Conservation (phyloP, 2,888 invertebrate genomes). For the Troides oblongomaculatus region DNA sequence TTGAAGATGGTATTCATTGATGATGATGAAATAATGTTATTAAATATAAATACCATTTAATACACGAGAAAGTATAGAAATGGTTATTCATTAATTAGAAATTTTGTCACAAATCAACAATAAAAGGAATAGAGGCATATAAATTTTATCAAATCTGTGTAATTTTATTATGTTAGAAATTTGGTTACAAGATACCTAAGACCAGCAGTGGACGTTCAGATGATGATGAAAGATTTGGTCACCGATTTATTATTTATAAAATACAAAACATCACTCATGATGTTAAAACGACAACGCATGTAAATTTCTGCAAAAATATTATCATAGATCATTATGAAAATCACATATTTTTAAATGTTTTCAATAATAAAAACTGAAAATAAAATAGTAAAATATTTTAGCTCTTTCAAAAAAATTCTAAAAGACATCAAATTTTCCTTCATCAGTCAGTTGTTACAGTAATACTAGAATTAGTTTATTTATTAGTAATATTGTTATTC, state of each 20-base stretch:
- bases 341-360: slow-evolving; percentile 16
- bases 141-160: background rate
- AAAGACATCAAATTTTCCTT: slow-evolving; percentile 50
- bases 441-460: slow-evolving; percentile 49
- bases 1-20: background rate
- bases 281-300: slow-evolving; percentile 7
- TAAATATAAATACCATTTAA: background rate
- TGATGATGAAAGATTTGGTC: slow-evolving; percentile 12
- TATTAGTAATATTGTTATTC: slow-evolving; percentile 35
- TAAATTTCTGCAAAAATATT: background rate
- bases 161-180: background rate
- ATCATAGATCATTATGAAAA: slow-evolving; percentile 11
- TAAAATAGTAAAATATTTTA: slow-evolving; percentile 26
- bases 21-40: background rate
- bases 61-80: background rate
- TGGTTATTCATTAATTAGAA: background rate
- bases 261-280: slow-evolving; percentile 4
- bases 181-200: no score
- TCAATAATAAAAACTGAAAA: background rate
- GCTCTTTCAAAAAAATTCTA: slow-evolving; percentile 37
- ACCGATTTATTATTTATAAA: slow-evolving; percentile 1
- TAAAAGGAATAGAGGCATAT: background rate
- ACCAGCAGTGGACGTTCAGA: no score
- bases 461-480: slow-evolving; percentile 42
- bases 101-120: background rate